phyloP scores from a whole-genome alignment of 37 sponge, comb jelly and placozoan species.

The Haliclona indistincta region DNA sequence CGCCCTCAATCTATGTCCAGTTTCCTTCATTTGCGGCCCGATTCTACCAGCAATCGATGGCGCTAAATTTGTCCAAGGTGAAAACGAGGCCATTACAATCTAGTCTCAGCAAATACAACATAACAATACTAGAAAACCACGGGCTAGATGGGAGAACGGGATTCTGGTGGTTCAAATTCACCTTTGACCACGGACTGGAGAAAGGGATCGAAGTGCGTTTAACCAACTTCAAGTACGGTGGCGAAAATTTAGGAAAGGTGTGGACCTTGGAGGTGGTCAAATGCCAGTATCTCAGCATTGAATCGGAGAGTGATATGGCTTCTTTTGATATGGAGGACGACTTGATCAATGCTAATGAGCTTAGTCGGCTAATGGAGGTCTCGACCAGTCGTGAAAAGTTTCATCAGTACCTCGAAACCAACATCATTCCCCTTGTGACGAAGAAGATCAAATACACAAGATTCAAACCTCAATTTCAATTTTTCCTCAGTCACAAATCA shows the following conservation, averaged over 20 bases:
- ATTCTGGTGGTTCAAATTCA: slow-evolving; percentile 32
- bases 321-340: slow-evolving; percentile 48
- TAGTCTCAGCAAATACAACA: slow-evolving; percentile 24
- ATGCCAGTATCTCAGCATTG: slow-evolving; percentile 26
- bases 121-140: slow-evolving; percentile 17
- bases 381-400: neutral
- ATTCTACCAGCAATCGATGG: no score
- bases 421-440: slow-evolving; percentile 31
- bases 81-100: no score
- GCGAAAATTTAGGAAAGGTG: neutral
- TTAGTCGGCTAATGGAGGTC: neutral
- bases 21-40: no score
- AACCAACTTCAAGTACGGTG: slow-evolving; percentile 26
- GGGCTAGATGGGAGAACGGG: slow-evolving; percentile 18
- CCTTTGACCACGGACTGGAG: slow-evolving; percentile 31
- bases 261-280: slow-evolving; percentile 46
- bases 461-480: slow-evolving; percentile 38
- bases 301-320: slow-evolving; percentile 9
- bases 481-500: slow-evolving; percentile 34
- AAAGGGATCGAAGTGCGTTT: slow-evolving; percentile 26
- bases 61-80: no score
- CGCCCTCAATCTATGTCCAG: no score
- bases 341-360: slow-evolving; percentile 16
- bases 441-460: slow-evolving; percentile 43
- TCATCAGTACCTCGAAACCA: slow-evolving; percentile 12